phyloP scores from a whole-genome alignment of 2,113 vertebrate genomes.

The Malurus elegans region DNA sequence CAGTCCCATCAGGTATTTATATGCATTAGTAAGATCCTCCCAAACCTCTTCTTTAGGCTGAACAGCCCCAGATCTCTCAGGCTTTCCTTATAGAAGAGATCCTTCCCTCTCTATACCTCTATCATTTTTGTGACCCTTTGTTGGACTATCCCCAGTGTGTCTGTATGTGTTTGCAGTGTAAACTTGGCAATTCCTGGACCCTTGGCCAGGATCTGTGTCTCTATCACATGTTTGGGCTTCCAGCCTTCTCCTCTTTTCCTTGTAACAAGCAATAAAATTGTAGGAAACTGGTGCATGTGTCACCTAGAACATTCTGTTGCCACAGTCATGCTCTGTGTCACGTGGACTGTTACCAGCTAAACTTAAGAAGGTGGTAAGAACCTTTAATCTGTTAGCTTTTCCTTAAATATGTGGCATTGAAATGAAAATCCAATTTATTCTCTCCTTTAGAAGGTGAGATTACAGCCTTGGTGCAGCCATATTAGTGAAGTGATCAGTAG shows the following conservation, averaged over 20 bases:
- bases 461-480: not conserved
- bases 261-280: not conserved
- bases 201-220: not conserved
- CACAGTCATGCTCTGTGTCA: no score
- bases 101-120: not conserved
- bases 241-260: not conserved
- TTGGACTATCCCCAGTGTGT: not conserved
- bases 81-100: not conserved
- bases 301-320: not conserved
- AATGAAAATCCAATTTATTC: not conserved
- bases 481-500: not conserved
- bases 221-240: not conserved
- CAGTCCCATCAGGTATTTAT: not conserved
- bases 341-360: not conserved
- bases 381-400: not conserved
- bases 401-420: not conserved
- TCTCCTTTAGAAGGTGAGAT: not conserved
- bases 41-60: not conserved
- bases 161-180: not conserved
- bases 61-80: not conserved
- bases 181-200: not conserved
- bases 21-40: not conserved
- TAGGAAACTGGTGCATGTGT: not conserved
- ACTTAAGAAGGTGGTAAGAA: not conserved
- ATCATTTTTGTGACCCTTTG: accelerated